phyloP scores from a whole-genome alignment of 2,797 vertebrate genomes.

The Propithecus deckenii region DNA sequence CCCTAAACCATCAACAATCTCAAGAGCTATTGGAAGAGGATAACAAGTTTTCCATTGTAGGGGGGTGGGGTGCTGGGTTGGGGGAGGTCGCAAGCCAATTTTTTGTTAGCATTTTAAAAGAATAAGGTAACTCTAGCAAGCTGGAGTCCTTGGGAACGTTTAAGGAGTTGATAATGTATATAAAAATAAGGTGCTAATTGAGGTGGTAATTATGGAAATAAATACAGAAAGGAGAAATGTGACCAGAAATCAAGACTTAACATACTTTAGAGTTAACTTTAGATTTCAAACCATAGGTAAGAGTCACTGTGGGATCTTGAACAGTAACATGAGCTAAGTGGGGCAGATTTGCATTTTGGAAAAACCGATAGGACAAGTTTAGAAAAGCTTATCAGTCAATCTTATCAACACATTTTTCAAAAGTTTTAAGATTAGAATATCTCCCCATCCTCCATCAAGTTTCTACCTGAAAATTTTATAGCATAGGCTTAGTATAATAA shows the following conservation, averaged over 20 bases:
- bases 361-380: background rate
- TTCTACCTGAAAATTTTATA: conserved; percentile 17
- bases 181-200: background rate
- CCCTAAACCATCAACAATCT: background rate
- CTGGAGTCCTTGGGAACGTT: background rate
- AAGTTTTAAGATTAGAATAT: background rate
- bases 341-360: background rate
- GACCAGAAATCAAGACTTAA: background rate
- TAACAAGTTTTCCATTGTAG: background rate
- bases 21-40: background rate
- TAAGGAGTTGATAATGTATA: background rate
- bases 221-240: background rate
- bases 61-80: background rate
- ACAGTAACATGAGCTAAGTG: background rate
- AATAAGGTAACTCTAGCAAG: background rate
- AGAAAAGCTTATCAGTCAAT: background rate
- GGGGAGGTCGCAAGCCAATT: background rate
- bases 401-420: background rate
- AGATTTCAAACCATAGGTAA: background rate
- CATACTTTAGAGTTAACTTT: background rate
- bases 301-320: background rate
- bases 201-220: background rate
- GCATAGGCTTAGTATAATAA: background rate
- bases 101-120: background rate
- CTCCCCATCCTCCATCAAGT: background rate